Evolutionary conservation across 2,113 vertebrate genomes (phyloP).

Genomic region (Corapipo altera): DNA sequence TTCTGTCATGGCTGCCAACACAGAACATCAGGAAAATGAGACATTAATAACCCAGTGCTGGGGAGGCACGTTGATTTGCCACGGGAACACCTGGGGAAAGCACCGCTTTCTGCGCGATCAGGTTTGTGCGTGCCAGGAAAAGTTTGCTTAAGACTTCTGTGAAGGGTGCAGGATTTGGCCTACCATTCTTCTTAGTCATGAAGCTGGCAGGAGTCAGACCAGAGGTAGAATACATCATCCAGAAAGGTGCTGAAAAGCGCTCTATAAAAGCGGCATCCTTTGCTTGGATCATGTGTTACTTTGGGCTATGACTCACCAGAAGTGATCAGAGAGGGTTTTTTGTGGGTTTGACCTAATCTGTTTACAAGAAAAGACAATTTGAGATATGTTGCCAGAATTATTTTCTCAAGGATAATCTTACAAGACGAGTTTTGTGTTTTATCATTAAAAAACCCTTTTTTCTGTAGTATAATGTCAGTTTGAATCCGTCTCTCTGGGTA

Average conservation of each 20-base stretch:
- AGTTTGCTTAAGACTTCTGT: background rate
- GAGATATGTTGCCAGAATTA: background rate
- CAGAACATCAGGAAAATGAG: conserved; percentile 70
- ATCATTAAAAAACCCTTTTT: background rate
- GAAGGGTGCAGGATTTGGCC: background rate
- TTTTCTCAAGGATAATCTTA: background rate
- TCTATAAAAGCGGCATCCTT: background rate
- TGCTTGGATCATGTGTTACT: background rate
- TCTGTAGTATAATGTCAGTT: background rate
- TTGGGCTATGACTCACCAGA: conserved; percentile 44
- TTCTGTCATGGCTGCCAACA: conserved; percentile 70
- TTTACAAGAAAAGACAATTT: background rate
- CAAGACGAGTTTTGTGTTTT: background rate
- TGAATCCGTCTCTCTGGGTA: background rate
- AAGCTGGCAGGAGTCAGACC: conserved; percentile 33
- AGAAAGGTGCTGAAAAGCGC: background rate
- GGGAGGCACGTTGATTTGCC: conserved; percentile 59
- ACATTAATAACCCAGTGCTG: conserved; percentile 60
- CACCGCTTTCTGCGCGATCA: background rate
- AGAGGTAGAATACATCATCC: background rate
- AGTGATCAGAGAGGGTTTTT: background rate
- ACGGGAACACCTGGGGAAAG: conserved; percentile 66
- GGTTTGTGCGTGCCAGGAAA: background rate
- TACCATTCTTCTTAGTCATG: conserved; percentile 36
- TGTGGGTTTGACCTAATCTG: background rate